Conservation (phyloP, 2,888 invertebrate genomes). For the Pristionchus maxplancki region DNA sequence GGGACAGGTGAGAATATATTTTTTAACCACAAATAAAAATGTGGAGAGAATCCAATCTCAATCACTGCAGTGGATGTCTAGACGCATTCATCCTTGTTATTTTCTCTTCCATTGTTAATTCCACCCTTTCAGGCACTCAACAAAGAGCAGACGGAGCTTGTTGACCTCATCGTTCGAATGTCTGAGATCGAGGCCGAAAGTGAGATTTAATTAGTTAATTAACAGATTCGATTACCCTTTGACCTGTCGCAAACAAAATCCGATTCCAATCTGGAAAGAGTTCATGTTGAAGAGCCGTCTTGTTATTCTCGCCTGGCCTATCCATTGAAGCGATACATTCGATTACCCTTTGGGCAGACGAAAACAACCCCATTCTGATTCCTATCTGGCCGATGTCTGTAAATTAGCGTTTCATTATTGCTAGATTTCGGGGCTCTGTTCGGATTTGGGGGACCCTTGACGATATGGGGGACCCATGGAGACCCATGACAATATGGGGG, state of each 20-base stretch:
- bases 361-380: background rate
- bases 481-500: no score
- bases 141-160: constrained; percentile 92
- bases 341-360: background rate
- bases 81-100: background rate
- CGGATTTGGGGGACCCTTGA: no score
- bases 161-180: constrained; percentile 90
- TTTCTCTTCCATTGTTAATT: background rate
- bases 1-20: constrained; percentile 48
- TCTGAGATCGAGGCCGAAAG: constrained; percentile 96
- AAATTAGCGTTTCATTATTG: no score
- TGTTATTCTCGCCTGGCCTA: background rate
- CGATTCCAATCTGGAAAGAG: background rate
- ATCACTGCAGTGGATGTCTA: background rate
- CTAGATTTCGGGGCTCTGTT: no score
- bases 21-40: no score
- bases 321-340: background rate
- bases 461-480: no score
- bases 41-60: background rate
- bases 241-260: background rate
- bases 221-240: background rate
- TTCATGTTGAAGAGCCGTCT: background rate
- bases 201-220: constrained; percentile 74
- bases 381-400: background rate
- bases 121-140: constrained; percentile 55